Percentiles rank a stretch among this genome's conserved stretches.
phyloP scores from a whole-genome alignment of 2,888 invertebrate species.

The Rambutsinella grinnellia region DNA sequence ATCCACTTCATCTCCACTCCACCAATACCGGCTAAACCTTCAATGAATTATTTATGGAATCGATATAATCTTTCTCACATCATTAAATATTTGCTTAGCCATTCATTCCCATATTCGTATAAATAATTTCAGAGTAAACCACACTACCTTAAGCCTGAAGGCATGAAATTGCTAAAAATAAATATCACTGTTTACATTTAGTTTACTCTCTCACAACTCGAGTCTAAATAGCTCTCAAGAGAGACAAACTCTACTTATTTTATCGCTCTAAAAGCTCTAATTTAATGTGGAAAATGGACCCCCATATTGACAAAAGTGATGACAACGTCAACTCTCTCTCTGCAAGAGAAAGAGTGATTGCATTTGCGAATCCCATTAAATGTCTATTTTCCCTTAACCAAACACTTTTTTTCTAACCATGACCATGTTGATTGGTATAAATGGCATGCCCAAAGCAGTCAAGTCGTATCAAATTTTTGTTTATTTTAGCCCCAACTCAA shows the following conservation, averaged over 20 bases:
- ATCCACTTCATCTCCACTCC: neutral
- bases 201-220: neutral
- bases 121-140: no score
- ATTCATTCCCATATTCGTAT: no score
- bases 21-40: no score
- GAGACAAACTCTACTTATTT: no score
- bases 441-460: slow-evolving; percentile 18
- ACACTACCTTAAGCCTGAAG: no score
- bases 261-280: no score
- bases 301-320: slow-evolving; percentile 13
- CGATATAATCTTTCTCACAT: slow-evolving; percentile 4
- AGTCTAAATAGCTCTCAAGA: no score
- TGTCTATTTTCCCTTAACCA: slow-evolving; percentile 7
- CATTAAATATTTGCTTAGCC: slow-evolving; percentile 46
- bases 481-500: slow-evolving; percentile 1
- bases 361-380: slow-evolving; percentile 31
- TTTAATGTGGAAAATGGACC: no score
- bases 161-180: no score
- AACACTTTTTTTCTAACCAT: slow-evolving; percentile 34
- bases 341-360: slow-evolving; percentile 9
- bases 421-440: slow-evolving; percentile 41
- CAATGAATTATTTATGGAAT: neutral
- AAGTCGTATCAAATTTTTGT: slow-evolving; percentile 4
- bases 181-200: no score
- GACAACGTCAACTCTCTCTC: neutral